A percentile compares a stretch with the other conserved stretches of the same genome.
These are phyloP conservation scores for Papio anubis DNA, from an alignment of 2,113 vertebrate species.

Conservation along the genomic window DNA sequence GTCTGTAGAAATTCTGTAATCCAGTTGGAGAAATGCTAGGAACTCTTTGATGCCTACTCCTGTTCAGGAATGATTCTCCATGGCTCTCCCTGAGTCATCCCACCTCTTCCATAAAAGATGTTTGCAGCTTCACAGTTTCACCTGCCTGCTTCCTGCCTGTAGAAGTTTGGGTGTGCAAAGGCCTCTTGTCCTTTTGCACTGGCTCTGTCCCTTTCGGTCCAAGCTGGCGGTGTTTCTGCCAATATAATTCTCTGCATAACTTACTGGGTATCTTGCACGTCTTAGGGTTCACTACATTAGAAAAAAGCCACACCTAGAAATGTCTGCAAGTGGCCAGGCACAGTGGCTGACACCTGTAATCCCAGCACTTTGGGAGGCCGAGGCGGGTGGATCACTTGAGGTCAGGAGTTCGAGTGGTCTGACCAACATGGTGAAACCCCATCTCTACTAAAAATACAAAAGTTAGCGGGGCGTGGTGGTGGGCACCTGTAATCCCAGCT, in stretches of 20 bases:
- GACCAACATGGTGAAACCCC: too few relatives aligned
- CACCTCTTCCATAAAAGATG: neutral
- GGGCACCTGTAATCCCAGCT: too few relatives aligned
- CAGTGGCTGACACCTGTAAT: too few relatives aligned
- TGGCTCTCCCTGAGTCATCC: neutral
- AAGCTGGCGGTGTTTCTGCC: neutral
- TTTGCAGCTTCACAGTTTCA: neutral
- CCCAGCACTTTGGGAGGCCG: too few relatives aligned
- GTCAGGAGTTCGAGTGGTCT: too few relatives aligned
- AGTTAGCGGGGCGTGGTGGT: too few relatives aligned
- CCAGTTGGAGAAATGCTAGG: neutral
- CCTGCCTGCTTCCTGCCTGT: neutral
- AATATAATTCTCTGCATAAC: neutral
- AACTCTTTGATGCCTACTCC: neutral
- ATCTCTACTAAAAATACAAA: too few relatives aligned
- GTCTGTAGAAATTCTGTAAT: neutral
- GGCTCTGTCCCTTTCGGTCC: neutral
- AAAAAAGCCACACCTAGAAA: neutral
- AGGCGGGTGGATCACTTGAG: too few relatives aligned
- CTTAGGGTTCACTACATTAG: constrained; percentile 12
- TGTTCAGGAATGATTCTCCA: neutral
- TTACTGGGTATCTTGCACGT: neutral
- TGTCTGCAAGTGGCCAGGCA: neutral
- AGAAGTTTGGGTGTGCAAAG: neutral
- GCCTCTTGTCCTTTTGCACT: neutral